Base-by-base conservation (phyloP, 2,888 invertebrate genomes). In the Rhopalosiphum nymphaeae region DNA sequence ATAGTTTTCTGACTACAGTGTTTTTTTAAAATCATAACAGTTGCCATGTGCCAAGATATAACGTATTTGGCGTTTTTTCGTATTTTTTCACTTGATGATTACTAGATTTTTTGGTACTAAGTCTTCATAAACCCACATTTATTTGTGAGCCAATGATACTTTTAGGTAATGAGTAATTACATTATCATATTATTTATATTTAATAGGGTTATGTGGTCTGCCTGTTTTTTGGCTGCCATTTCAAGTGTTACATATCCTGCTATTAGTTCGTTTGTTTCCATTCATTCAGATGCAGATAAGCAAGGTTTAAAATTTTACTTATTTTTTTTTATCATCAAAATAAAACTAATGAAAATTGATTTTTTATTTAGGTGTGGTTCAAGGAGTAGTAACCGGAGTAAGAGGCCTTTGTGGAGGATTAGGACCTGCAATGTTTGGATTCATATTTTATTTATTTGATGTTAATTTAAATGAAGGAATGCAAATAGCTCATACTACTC, bases 381-480 rank as follows among this genome's bases (percentile, higher is more conserved):
- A 99, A 96, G 99, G 99, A 95, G 99, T 99, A 97, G 98, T 99
- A 91, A 99, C 99, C 0, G 99, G 99, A 29, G 99, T 99, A 97
- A 97, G 99, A 95, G 99, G 99, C 0, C 97, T 99, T 91, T 99
- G 99, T 96, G 99, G 99, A 96, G 99, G 99, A 36, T 97, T 99
- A 91, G 99, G 99, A 0, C 99, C 99, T 0, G 99, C 99, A 87
- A 98, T 99, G 97, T 99, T 99, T 96, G 99, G 99, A 42, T 97
- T 99, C 95, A 98, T 99, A 95, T 99, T 99, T 96, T 99, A 99
- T 96, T 96, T 99, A 95, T 99, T 99, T 96, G 98, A 99, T 96
- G 99, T 99, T 95, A 99, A 99, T 96, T 96, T 99, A 95, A 99
- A 98, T 96, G 94, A 97, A 96, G 96, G 96, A 95, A 96, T 91